Base-by-base conservation (phyloP, 1,140 invertebrate genomes). In the Globodera rostochiensis region DNA sequence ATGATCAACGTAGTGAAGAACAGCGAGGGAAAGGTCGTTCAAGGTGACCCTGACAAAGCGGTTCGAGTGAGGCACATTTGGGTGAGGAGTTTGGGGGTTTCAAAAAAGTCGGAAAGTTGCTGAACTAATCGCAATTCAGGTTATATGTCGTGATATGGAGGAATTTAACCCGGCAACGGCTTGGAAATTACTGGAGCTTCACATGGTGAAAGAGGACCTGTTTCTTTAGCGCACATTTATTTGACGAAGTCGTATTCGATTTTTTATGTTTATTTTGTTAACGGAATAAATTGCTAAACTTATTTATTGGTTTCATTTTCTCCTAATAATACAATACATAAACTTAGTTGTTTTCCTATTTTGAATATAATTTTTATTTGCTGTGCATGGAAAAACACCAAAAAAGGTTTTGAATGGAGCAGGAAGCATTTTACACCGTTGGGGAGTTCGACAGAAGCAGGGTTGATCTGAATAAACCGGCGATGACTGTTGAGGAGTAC, bases 41-140 rank as follows among this genome's bases (percentile, higher is more conserved):
- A 98, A 91, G 98, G 98, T 36, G 94, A 97, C 92, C 94, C 95
- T 7, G 49, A 98, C n/a, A 98, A 97, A 92, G 94, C 99, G 21
- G 93, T 97, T 92, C 92, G 95, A 78, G 94, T 98, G 0, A 94
- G 94, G 87, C 96, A 99, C 90, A 95, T 98, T 25, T 99, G 97
- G 97, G 97, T 98, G 7, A 91, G 66, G 6, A 70, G 25, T 46
- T 71, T 36, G 49, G 45, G 21, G 70, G 6, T n/a, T 53, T 77
- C n/a, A 66, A 78, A 36, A 36, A 36, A 36, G 36, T 36, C 36
- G 36, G 36, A 36, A 36, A 36, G 36, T 36, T 1, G 36, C 36
- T 25, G 25, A 21, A 70, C 25, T 9, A 46, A 21, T 78, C 21
- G 69, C 36, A 21, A 60, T 78, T 45, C 19, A 70, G 77, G 77